Conservation (phyloP, 2,797 vertebrate genomes). For the Enteromius mattozi region DNA sequence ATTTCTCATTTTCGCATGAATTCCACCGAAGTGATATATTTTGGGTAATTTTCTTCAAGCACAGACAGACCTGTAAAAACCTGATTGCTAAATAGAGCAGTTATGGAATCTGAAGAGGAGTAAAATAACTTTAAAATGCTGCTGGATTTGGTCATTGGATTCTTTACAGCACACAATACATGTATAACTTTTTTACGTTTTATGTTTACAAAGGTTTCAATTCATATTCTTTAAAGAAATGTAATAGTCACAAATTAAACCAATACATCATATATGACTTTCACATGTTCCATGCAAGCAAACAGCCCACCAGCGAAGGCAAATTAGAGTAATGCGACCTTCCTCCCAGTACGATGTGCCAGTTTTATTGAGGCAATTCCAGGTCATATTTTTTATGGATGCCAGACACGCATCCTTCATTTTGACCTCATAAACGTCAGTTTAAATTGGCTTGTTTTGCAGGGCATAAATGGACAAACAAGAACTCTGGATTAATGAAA, state of each 20-base stretch:
- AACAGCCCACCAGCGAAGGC: constrained; percentile 24
- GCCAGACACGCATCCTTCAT: constrained; percentile 16
- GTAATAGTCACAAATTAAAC: constrained; percentile 10
- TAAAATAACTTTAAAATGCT: background rate
- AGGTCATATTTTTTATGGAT: constrained; percentile 29
- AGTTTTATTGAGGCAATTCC: constrained; percentile 24
- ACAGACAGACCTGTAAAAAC: constrained; percentile 15
- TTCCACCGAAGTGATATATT: constrained; percentile 5
- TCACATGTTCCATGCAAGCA: constrained; percentile 1
- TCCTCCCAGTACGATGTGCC: constrained; percentile 33
- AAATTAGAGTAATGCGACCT: constrained; percentile 44
- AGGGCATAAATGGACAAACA: background rate
- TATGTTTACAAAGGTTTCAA: background rate
- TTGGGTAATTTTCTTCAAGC: constrained; percentile 28
- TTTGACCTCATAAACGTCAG: constrained; percentile 14
- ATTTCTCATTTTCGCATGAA: constrained; percentile 13
- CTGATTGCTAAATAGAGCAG: constrained; percentile 18
- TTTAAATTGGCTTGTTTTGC: constrained; percentile 22
- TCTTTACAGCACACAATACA: background rate
- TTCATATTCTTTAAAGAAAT: background rate
- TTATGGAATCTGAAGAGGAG: background rate
- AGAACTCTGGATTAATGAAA: constrained; percentile 10
- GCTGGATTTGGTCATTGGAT: background rate
- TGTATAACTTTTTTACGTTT: background rate
- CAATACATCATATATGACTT: constrained; percentile 9